A percentile compares a stretch with the other conserved stretches of the same genome.
Conservation (phyloP, 2,113 vertebrate genomes). For the Tachysurus vachellii region DNA sequence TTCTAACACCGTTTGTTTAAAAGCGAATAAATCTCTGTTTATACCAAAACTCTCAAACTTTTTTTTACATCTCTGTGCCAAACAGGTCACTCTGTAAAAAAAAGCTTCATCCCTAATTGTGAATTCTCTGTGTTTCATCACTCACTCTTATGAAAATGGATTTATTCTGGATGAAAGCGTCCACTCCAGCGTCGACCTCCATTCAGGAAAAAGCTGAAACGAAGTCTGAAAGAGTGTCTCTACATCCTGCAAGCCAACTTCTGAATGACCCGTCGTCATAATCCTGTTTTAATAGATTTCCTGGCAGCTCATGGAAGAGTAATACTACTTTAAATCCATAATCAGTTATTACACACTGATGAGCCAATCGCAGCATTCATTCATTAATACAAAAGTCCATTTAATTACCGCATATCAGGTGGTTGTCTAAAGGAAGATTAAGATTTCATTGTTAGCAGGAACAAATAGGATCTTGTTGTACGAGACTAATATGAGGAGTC, state of each 20-base stretch:
- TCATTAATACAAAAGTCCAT: constrained; percentile 43
- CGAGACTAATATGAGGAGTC: constrained; percentile 11
- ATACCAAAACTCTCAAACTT: neutral
- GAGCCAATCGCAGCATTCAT: neutral
- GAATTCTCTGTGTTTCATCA: neutral
- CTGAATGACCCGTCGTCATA: neutral
- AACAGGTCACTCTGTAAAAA: neutral
- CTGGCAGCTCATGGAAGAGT: neutral
- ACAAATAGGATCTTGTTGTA: constrained; percentile 33
- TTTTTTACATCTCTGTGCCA: neutral
- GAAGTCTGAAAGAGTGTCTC: neutral
- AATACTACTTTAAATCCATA: constrained; percentile 21
- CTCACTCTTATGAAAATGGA: neutral
- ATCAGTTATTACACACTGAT: neutral
- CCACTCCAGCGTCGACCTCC: neutral
- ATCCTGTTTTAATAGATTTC: constrained; percentile 28
- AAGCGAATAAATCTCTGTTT: neutral
- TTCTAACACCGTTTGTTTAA: neutral
- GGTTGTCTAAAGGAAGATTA: constrained; percentile 37
- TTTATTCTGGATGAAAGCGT: neutral
- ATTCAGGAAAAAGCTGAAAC: no score
- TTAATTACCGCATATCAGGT: constrained; percentile 47
- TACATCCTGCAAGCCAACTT: neutral
- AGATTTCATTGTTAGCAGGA: constrained; percentile 30
- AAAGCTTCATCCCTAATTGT: neutral